Conservation (phyloP, 2,797 vertebrate genomes). For the Adelosebastes latens region DNA sequence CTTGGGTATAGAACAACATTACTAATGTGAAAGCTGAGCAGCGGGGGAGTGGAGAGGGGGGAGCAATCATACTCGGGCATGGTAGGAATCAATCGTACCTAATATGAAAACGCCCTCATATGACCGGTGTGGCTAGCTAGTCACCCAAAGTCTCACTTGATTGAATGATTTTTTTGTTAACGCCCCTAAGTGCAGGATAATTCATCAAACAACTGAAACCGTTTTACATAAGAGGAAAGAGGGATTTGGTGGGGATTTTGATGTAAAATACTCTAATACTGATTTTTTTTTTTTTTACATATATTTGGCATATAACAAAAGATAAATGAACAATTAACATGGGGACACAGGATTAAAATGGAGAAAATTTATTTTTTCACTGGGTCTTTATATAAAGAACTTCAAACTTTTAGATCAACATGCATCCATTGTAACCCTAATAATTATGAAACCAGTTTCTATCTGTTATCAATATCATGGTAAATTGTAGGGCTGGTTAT, state of each 20-base stretch:
- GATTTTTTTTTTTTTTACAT: neutral
- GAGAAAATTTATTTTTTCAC: fast-evolving
- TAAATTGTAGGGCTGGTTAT: neutral
- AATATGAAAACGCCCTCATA: too few relatives aligned
- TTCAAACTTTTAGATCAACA: neutral
- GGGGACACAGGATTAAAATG: fast-evolving
- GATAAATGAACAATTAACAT: neutral
- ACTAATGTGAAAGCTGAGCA: too few relatives aligned
- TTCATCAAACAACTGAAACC: too few relatives aligned
- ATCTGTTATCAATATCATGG: neutral
- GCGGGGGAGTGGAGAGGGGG: too few relatives aligned
- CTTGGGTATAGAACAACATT: too few relatives aligned
- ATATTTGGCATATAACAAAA: neutral
- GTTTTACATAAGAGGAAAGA: too few relatives aligned
- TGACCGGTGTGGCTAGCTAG: too few relatives aligned
- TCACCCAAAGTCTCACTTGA: too few relatives aligned
- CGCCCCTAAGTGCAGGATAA: too few relatives aligned
- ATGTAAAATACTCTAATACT: neutral
- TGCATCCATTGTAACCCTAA: neutral
- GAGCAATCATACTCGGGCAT: too few relatives aligned
- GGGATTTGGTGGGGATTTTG: fast-evolving
- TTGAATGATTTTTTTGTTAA: too few relatives aligned
- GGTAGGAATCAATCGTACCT: fast-evolving
- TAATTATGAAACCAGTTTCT: neutral
- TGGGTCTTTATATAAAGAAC: conserved; percentile 15